These are phyloP conservation scores for Cynocephalus volans DNA, from an alignment of 2,113 vertebrate species.

Conservation along the genomic window DNA sequence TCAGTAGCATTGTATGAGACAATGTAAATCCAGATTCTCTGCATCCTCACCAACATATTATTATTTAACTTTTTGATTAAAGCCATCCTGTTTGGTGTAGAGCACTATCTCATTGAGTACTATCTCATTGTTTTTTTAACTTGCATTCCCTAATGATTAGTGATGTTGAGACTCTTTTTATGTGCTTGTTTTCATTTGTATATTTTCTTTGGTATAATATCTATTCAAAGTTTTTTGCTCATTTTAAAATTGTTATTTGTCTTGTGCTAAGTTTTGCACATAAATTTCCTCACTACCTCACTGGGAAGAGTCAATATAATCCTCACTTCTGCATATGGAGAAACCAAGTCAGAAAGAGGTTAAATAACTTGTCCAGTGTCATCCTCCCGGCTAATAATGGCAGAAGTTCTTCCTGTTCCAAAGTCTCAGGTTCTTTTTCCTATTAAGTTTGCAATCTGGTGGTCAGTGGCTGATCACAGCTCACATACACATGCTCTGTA, in stretches of 20 bases:
- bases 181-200: too few species aligned
- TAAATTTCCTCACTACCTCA: neutral
- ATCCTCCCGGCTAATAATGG: neutral
- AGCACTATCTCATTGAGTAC: neutral
- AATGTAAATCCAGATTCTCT: neutral
- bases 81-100: neutral
- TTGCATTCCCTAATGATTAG: neutral
- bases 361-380: neutral
- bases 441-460: neutral
- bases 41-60: neutral
- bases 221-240: neutral
- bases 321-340: neutral
- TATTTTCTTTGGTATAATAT: neutral
- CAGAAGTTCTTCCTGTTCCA: neutral
- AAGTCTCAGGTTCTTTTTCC: neutral
- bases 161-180: neutral
- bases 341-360: neutral
- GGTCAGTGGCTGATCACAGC: neutral
- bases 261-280: neutral
- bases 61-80: neutral
- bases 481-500: neutral
- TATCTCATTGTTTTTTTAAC: neutral
- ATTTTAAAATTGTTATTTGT: conserved; percentile 11
- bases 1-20: neutral
- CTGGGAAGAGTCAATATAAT: neutral